phyloP scores from a whole-genome alignment of 2,888 invertebrate genomes.

The Drosophila nr. fundita region DNA sequence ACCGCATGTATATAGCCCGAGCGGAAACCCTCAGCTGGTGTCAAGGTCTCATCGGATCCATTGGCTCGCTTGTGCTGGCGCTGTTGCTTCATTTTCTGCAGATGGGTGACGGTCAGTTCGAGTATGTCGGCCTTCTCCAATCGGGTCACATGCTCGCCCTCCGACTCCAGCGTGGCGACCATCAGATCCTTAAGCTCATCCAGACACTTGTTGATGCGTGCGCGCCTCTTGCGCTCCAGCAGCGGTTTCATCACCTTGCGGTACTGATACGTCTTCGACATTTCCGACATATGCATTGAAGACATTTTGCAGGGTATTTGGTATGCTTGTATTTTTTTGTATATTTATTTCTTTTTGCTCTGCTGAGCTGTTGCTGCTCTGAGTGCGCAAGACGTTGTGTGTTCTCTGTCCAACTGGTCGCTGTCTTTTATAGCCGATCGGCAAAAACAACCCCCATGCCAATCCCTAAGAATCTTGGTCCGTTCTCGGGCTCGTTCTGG shows the following conservation, averaged over 20 bases:
- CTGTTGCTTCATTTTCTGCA: slow-evolving; percentile 91
- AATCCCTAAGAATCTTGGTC: slow-evolving; percentile 14
- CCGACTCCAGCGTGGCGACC: slow-evolving; percentile 89
- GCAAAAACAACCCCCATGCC: slow-evolving; percentile 64
- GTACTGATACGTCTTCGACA: slow-evolving; percentile 96
- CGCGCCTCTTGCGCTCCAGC: slow-evolving; percentile 94
- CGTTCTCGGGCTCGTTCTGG: slow-evolving; percentile 12
- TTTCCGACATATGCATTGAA: slow-evolving; percentile 82
- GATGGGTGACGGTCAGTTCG: slow-evolving; percentile 93
- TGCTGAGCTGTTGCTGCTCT: slow-evolving; percentile 68
- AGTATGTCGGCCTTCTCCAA: slow-evolving; percentile 96
- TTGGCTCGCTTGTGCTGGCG: slow-evolving; percentile 73
- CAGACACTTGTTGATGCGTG: slow-evolving; percentile 95
- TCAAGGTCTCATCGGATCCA: slow-evolving; percentile 85
- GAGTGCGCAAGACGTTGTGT: slow-evolving; percentile 75
- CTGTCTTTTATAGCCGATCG: slow-evolving; percentile 72
- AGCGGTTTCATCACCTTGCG: slow-evolving; percentile 97
- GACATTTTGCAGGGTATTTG: slow-evolving; percentile 69
- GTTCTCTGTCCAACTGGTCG: slow-evolving; percentile 22
- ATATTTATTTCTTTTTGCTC: slow-evolving; percentile 22
- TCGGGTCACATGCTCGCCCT: slow-evolving; percentile 95
- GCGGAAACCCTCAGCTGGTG: slow-evolving; percentile 93
- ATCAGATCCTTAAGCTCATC: slow-evolving; percentile 96
- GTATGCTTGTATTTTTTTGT: neutral
- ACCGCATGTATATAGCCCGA: slow-evolving; percentile 96